phyloP scores from a whole-genome alignment of 2,113 vertebrate species.

The Tricholaema leucomelas region DNA sequence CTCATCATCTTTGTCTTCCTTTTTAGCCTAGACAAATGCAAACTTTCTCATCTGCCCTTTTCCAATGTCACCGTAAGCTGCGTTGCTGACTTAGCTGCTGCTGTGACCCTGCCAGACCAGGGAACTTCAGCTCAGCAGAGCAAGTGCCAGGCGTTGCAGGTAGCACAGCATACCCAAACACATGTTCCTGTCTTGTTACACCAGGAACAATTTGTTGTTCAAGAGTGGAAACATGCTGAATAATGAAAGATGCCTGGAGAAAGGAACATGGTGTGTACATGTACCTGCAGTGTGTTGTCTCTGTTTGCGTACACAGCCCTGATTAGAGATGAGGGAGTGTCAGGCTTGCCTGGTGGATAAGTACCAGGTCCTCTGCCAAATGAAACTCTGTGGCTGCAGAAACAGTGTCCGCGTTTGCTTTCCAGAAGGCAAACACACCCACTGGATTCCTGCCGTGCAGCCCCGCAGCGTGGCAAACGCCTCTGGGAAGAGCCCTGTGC shows the following conservation, averaged over 20 bases:
- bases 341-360: conserved; percentile 38
- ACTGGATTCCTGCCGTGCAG: neutral
- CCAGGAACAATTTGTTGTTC: conserved; percentile 67
- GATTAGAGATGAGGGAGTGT: conserved; percentile 43
- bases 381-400: conserved; percentile 55
- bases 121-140: neutral
- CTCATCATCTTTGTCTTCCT: neutral
- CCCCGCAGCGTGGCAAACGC: neutral
- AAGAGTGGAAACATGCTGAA: conserved; percentile 63
- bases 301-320: conserved; percentile 51
- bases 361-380: conserved; percentile 43
- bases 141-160: conserved; percentile 8
- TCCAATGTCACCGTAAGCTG: neutral
- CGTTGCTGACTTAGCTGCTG: neutral
- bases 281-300: conserved; percentile 33
- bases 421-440: conserved; percentile 43
- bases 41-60: neutral
- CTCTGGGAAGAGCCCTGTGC: neutral
- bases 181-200: conserved; percentile 61
- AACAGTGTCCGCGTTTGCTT: conserved; percentile 2
- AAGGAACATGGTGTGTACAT: conserved; percentile 12
- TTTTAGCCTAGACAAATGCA: neutral
- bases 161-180: conserved; percentile 11
- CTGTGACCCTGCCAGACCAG: neutral
- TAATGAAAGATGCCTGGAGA: conserved; percentile 73